Base-by-base conservation (phyloP, 2,113 vertebrate species). In the Rhineura floridana region DNA sequence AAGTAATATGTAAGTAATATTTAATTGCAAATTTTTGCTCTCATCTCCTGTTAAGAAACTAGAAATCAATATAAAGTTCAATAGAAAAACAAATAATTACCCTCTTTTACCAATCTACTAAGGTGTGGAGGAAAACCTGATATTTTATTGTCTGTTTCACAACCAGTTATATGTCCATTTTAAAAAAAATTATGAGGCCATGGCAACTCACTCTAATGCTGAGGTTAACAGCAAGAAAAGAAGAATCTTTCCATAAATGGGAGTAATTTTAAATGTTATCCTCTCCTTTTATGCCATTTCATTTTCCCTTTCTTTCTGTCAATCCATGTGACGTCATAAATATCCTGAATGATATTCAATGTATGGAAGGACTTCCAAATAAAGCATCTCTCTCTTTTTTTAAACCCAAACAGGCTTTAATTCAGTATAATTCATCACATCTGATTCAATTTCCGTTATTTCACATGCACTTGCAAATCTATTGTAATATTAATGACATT, bases 401-500 rank as follows among this genome's bases (percentile, higher is more conserved):
- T n/a, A n/a, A n/a, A n/a, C n/a, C 83, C 0, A 86, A 93, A 92
- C 6, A 82, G 87, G 10, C 85, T 48, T 84, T 92, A 92, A 69
- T 92, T 91, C 44, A 84, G 7, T 44, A 30, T 0, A 90, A 91
- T 91, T 94, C 87, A 33, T 88, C 63, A 86, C 25, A 17, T 28
- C 21, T 0, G 48, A 92, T 85, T 94, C 46, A 84, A 12, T 87
- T 91, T 91, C 44, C 48, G 82, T 93, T 94, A 87, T 21, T 91
- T 86, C 23, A 75, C 86, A 92, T 89, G 33, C 6, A 78, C 23
- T 91, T 93, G 50, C 44, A 95, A 94, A 94, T 65, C 8, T 25
- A 81, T 75, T 82, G 42, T 86, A 86, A 42, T 93, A 46, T 89
- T 90, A 93, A 92, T 90, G 50, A 85, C 84, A 55, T 89, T 92